Conservation (phyloP, 2,888 invertebrate genomes). For the Diadegma fenestrale region DNA sequence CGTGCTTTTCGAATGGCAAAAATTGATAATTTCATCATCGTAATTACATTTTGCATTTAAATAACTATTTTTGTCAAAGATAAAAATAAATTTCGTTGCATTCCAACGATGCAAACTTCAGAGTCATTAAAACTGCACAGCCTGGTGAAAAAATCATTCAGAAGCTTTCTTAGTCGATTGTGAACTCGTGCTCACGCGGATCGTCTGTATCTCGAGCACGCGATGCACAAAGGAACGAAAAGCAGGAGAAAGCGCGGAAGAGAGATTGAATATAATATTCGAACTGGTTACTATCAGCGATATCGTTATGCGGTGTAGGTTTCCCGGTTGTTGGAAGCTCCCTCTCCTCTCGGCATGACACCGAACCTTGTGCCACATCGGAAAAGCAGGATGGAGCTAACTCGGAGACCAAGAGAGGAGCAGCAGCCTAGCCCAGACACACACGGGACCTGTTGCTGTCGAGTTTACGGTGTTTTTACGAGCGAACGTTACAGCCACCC, state of each 20-base stretch:
- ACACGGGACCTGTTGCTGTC: conserved; percentile 85
- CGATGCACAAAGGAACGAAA: neutral
- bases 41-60: no score
- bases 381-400: conserved; percentile 47
- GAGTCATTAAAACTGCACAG: neutral
- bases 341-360: conserved; percentile 56
- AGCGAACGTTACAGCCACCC: conserved; percentile 83
- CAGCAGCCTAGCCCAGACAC: conserved; percentile 74
- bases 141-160: conserved; percentile 11
- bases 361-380: conserved; percentile 23
- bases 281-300: conserved; percentile 70
- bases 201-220: neutral
- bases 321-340: conserved; percentile 8
- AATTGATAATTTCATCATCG: no score
- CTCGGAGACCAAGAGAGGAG: conserved; percentile 46
- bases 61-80: no score
- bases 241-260: conserved; percentile 15
- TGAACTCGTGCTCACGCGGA: conserved; percentile 27
- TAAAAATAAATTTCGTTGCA: no score
- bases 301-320: conserved; percentile 44
- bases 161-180: conserved; percentile 11
- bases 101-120: no score
- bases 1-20: no score
- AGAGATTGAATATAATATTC: conserved; percentile 78
- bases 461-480: conserved; percentile 85